Percentiles rank a stretch among this genome's conserved stretches.
Evolutionary conservation across 2,797 vertebrate genomes (phyloP).

Genomic region (Arctocebus calabarensis): DNA sequence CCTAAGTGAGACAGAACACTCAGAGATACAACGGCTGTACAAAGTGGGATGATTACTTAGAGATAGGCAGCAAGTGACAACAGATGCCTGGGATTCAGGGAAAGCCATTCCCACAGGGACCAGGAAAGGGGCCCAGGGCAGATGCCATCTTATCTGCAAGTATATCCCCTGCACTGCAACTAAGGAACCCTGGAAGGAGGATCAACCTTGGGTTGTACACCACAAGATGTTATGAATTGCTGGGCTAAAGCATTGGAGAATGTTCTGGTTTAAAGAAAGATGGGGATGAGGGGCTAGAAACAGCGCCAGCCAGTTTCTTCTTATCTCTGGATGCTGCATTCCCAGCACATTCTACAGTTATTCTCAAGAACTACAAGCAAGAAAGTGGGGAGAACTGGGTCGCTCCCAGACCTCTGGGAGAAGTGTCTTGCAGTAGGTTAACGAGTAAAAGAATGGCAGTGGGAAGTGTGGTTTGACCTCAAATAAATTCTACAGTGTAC

Average conservation of each 20-base stretch:
- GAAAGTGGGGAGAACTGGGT: not conserved
- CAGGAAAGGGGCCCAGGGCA: not conserved
- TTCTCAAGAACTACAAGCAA: not conserved
- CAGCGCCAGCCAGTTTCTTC: not conserved
- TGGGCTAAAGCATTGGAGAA: not conserved
- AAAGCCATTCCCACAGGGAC: not conserved
- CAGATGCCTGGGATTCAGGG: not conserved
- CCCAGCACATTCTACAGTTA: not conserved
- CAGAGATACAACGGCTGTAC: not conserved
- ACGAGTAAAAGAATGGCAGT: not conserved
- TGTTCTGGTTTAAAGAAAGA: not conserved
- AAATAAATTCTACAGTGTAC: not conserved
- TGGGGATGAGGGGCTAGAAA: not conserved
- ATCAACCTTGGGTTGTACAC: not conserved
- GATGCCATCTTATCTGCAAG: no score
- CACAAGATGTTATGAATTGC: not conserved
- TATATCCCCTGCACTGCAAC: not conserved
- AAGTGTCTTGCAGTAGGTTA: not conserved
- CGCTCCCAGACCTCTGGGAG: not conserved
- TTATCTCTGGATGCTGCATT: not conserved
- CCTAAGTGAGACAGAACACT: not conserved
- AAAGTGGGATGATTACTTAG: not conserved
- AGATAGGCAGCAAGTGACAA: no score
- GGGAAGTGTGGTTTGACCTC: not conserved
- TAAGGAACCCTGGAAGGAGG: not conserved